Conservation (phyloP, 2,113 vertebrate species). For the Pionites leucogaster region DNA sequence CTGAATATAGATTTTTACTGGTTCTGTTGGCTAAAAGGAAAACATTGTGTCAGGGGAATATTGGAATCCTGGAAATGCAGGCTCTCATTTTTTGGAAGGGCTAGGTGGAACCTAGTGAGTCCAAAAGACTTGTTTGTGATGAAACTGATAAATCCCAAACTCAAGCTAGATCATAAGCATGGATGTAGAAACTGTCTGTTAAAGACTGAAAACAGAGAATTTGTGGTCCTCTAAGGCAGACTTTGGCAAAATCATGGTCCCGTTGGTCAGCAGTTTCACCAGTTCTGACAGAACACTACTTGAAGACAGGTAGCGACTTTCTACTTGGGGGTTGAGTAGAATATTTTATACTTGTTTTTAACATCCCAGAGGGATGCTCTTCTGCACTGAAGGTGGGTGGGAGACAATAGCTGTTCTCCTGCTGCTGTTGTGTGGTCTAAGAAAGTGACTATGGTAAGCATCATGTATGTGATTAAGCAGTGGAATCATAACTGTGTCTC, state of each 20-base stretch:
- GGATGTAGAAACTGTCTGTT: neutral
- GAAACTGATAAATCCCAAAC: neutral
- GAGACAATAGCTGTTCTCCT: neutral
- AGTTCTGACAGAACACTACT: neutral
- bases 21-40: neutral
- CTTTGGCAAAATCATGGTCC: neutral
- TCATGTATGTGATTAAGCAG: neutral
- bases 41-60: neutral
- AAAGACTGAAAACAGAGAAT: neutral
- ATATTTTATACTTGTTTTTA: neutral
- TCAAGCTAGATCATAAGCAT: neutral
- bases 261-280: neutral
- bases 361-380: neutral
- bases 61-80: neutral
- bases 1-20: neutral
- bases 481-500: neutral
- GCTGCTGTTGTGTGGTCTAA: neutral
- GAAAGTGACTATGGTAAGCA: neutral
- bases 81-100: accelerated
- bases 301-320: neutral
- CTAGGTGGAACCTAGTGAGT: neutral
- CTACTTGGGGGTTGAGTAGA: neutral
- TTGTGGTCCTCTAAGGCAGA: neutral
- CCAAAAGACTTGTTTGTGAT: neutral
- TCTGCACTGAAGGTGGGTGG: neutral